phyloP scores from a whole-genome alignment of 2,113 vertebrate species.

The Hemiscyllium ocellatum region DNA sequence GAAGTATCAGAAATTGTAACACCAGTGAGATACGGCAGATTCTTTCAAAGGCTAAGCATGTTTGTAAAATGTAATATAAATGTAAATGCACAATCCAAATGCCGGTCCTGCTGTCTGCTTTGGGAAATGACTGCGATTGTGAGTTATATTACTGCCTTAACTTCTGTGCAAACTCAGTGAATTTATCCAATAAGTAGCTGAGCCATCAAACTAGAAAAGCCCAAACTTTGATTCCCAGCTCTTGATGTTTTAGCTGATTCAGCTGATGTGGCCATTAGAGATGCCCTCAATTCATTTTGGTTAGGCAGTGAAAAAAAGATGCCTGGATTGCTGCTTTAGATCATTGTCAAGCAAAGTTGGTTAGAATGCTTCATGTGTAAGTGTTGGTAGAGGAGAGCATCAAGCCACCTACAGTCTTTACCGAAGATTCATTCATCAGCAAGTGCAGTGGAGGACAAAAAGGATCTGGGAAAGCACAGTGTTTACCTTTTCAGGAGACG shows the following conservation, averaged over 20 bases:
- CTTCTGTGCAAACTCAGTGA: not conserved
- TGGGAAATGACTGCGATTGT: not conserved
- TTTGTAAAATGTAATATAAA: conserved; percentile 26
- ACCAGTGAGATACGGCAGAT: not conserved
- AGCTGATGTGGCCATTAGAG: not conserved
- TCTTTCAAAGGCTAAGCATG: not conserved
- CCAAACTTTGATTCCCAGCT: not conserved
- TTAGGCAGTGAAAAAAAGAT: not conserved
- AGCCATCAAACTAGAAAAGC: not conserved
- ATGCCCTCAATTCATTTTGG: not conserved
- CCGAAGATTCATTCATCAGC: not conserved
- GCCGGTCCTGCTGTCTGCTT: not conserved
- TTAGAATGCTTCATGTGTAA: not conserved
- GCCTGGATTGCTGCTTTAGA: not conserved
- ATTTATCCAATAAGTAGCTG: not conserved
- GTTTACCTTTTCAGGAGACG: not conserved
- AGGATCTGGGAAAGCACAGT: not conserved
- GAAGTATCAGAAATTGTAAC: not conserved
- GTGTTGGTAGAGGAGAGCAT: not conserved
- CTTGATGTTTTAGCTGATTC: not conserved
- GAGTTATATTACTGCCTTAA: not conserved
- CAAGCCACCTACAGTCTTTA: not conserved
- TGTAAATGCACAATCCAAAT: not conserved
- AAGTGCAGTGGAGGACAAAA: not conserved
- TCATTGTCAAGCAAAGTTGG: not conserved